phyloP scores from a whole-genome alignment of 2,888 invertebrate species.

The Yponomeuta evonymella region DNA sequence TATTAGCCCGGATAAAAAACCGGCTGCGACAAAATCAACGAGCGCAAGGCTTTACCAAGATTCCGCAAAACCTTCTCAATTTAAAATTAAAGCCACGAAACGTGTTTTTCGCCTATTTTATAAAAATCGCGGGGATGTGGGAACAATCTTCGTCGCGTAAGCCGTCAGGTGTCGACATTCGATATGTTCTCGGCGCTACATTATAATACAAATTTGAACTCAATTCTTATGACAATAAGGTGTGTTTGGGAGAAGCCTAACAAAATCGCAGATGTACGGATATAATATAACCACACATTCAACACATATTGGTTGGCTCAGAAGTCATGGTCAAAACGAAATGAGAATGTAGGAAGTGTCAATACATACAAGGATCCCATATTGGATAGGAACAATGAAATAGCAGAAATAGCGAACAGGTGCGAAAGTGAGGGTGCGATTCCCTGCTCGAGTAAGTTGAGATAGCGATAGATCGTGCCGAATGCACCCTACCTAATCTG shows the following conservation, averaged over 20 bases:
- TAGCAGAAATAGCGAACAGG: too few relatives aligned
- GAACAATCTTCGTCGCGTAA: slow-evolving; percentile 71
- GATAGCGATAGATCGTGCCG: too few relatives aligned
- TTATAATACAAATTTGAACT: slow-evolving; percentile 2
- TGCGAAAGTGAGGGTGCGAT: too few relatives aligned
- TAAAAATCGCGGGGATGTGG: slow-evolving; percentile 70
- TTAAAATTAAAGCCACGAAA: slow-evolving; percentile 77
- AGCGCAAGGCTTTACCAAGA: slow-evolving; percentile 65
- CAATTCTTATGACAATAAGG: slow-evolving; percentile 17
- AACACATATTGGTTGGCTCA: too few relatives aligned
- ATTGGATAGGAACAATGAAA: too few relatives aligned
- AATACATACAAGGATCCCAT: too few relatives aligned
- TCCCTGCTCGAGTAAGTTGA: too few relatives aligned
- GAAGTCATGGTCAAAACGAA: too few relatives aligned
- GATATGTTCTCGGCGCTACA: slow-evolving; percentile 26
- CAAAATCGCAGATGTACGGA: too few relatives aligned
- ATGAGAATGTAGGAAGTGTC: too few relatives aligned
- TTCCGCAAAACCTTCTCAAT: slow-evolving; percentile 72
- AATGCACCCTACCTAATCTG: too few relatives aligned
- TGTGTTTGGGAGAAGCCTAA: neutral
- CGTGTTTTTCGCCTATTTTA: slow-evolving; percentile 75
- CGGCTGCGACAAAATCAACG: slow-evolving; percentile 49
- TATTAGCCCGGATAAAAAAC: slow-evolving; percentile 53
- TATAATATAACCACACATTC: too few relatives aligned
- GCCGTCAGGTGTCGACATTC: slow-evolving; percentile 33